Evolutionary conservation across 2,797 vertebrate genomes (phyloP).

Genomic region (Gallinago solitaria): DNA sequence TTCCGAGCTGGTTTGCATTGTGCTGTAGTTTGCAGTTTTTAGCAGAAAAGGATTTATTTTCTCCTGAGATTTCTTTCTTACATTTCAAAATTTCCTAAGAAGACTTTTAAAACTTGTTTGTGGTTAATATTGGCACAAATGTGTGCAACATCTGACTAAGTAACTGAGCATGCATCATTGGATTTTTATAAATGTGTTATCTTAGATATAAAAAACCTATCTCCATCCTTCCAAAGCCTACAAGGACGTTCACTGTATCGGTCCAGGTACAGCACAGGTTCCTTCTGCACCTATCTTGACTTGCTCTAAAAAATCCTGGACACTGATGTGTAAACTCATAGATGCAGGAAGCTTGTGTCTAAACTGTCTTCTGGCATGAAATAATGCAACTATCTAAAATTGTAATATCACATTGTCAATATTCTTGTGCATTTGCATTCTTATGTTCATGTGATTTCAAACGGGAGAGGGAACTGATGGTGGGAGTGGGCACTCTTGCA

Average conservation of each 20-base stretch:
- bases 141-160: background rate
- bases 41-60: slow-evolving; percentile 38
- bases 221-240: background rate
- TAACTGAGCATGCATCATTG: background rate
- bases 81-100: background rate
- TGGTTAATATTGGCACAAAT: background rate
- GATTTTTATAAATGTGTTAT: background rate
- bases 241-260: accelerated
- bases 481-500: background rate
- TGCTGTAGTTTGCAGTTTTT: slow-evolving; percentile 13
- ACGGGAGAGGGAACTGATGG: background rate
- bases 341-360: background rate
- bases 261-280: background rate
- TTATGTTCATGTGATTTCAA: background rate
- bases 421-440: background rate
- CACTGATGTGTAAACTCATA: background rate
- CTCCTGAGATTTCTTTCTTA: slow-evolving; percentile 8
- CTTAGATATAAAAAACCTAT: background rate
- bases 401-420: background rate
- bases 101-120: background rate
- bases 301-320: background rate
- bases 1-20: slow-evolving; percentile 33
- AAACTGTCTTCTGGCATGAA: background rate
- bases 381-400: background rate
- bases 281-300: background rate